A percentile compares a stretch with the other conserved stretches of the same genome.
phyloP scores from a whole-genome alignment of 2,797 vertebrate species.

The Amniataba percoides region DNA sequence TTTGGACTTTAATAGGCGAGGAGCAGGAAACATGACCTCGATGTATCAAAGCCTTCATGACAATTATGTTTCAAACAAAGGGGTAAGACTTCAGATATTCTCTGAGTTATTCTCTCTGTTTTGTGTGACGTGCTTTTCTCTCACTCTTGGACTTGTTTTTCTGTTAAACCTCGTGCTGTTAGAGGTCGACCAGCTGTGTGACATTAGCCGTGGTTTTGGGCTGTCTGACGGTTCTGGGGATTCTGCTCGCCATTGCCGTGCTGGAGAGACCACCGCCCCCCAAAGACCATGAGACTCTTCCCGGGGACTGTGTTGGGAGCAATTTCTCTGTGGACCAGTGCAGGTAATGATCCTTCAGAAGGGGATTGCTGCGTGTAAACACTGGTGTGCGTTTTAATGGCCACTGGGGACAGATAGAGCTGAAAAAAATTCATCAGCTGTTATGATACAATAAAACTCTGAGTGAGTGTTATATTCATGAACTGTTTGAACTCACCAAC shows the following conservation, averaged over 20 bases:
- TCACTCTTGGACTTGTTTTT: background rate
- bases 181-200: constrained; percentile 67
- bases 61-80: constrained; percentile 61
- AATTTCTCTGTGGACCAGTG: constrained; percentile 62
- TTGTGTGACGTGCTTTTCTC: background rate
- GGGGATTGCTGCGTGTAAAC: background rate
- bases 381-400: background rate
- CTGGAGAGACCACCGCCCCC: constrained; percentile 62
- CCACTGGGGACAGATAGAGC: background rate
- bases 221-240: constrained; percentile 70
- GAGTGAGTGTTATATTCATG: background rate
- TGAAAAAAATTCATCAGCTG: background rate
- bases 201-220: constrained; percentile 56
- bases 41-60: constrained; percentile 74
- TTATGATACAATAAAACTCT: background rate
- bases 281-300: constrained; percentile 39
- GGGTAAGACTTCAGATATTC: constrained; percentile 64
- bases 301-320: background rate
- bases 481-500: background rate
- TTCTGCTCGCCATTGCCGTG: constrained; percentile 72
- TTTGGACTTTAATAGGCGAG: constrained; percentile 30
- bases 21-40: constrained; percentile 58
- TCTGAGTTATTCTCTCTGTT: background rate
- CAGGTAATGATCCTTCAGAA: constrained; percentile 65
- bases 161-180: background rate